Evolutionary conservation across 2,888 invertebrate species (phyloP).

Genomic region (Tipula unca): DNA sequence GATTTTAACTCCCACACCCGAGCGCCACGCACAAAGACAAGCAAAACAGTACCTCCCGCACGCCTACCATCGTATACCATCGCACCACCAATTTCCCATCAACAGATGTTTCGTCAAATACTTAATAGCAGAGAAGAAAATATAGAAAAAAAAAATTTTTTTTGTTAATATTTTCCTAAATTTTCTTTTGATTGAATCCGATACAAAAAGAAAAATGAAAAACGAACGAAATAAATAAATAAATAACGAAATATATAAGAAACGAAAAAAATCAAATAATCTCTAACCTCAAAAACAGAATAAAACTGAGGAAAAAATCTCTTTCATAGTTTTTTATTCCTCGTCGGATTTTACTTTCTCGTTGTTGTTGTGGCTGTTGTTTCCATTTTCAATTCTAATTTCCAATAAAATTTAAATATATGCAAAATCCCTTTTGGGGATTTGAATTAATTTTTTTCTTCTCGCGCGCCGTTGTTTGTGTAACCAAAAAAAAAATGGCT

Average conservation of each 20-base stretch:
- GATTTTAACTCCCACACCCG: neutral
- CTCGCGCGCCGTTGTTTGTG: neutral
- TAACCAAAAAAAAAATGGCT: neutral
- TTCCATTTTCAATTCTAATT: neutral
- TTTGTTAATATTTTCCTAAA: neutral
- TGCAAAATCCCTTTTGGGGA: slow-evolving; percentile 14
- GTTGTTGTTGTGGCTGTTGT: neutral
- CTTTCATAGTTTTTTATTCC: neutral
- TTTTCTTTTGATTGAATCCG: slow-evolving; percentile 4
- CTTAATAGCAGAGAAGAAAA: neutral
- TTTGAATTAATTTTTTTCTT: neutral
- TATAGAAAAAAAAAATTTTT: neutral
- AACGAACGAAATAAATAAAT: neutral
- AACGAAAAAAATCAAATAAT: neutral
- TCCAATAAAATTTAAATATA: slow-evolving; percentile 2
- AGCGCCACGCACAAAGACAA: neutral
- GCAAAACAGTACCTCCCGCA: neutral
- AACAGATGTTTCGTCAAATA: neutral
- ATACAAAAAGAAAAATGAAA: neutral
- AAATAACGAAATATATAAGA: neutral
- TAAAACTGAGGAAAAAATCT: neutral
- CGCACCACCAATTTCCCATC: neutral
- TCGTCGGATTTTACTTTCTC: neutral
- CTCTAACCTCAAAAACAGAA: neutral
- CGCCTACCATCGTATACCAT: neutral